A percentile compares a stretch with the other conserved stretches of the same genome.
Conservation (phyloP, 2,888 invertebrate genomes). For the Scotopteryx bipunctaria region DNA sequence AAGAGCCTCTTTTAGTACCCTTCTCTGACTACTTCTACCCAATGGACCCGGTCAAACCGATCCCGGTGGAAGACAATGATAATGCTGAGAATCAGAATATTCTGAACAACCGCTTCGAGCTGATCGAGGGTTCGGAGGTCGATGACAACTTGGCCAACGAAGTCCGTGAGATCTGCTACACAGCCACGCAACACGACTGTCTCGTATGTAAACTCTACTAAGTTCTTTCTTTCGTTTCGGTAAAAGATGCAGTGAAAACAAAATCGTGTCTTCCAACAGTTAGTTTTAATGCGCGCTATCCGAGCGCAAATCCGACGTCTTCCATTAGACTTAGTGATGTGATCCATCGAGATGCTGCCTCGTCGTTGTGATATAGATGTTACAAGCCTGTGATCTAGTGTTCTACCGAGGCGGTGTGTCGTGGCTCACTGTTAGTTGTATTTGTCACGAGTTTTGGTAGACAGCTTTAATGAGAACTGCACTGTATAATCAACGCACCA, state of each 20-base stretch:
- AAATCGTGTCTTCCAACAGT: conserved; percentile 81
- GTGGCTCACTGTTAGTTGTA: conserved; percentile 61
- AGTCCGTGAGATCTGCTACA: conserved; percentile 81
- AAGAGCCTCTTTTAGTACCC: conserved; percentile 70
- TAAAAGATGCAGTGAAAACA: conserved; percentile 76
- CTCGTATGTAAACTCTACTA: conserved; percentile 75
- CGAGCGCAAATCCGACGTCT: conserved; percentile 64
- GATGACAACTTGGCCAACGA: conserved; percentile 84
- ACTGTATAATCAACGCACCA: conserved; percentile 77
- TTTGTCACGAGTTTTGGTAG: conserved; percentile 80
- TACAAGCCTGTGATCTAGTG: conserved; percentile 49
- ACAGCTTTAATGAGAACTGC: conserved; percentile 79
- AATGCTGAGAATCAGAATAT: conserved; percentile 78
- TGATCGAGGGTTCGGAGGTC: conserved; percentile 71
- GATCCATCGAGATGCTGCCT: conserved; percentile 50
- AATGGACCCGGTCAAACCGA: conserved; percentile 71
- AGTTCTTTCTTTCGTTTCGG: conserved; percentile 50
- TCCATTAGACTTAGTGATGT: conserved; percentile 78
- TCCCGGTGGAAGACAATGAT: conserved; percentile 68
- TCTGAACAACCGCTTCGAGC: conserved; percentile 69
- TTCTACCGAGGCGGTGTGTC: conserved; percentile 48
- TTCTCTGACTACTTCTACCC: conserved; percentile 73
- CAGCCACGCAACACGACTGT: conserved; percentile 61
- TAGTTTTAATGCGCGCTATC: conserved; percentile 67
- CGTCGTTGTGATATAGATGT: conserved; percentile 49